Evolutionary conservation across 2,113 vertebrate species (phyloP), one percentile per base, ranked within the genome.

Genomic region (Platysteira castanea): DNA sequence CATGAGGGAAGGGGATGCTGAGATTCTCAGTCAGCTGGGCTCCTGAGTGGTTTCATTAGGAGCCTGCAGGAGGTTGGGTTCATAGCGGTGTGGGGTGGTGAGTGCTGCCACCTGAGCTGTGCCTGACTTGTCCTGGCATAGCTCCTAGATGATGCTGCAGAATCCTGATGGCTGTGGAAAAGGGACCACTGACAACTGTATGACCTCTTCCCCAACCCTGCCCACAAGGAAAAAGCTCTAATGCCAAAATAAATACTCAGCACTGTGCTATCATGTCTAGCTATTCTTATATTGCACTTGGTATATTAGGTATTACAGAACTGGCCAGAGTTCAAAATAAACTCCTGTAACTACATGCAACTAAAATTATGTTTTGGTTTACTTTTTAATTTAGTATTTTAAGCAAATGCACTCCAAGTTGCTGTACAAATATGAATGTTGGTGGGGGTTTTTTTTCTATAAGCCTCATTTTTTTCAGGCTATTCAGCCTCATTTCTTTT

Each of bases 361-460:
- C 78, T 79, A 79, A 96, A 97, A 80, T 90, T 69, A 78, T 54
- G 53, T 37, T 76, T 84, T 61, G 31, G 68, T 93, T 86, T 76
- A 79, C 50, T 64, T 91, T 95, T 96, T 90, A 79, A 85, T 90
- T 91, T 85, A 76, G 49, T 82, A 46, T 91, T 95, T 87, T 93
- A 93, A 83, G 78, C 44, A 91, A 89, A 79, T 79, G 53, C 59
- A 69, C 46, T 79, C n/a, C 13, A 82, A n/a, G n/a, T 91, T 87
- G 57, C 61, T 85, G 28, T 79, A 91, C 41, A 83, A 80, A 83
- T 89, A 75, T 24, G 31, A 82, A 79, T 84, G 68, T 78, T 59
- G 57, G 24, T 84, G 50, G 9, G 2, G 0, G 1, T 37, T n/a
- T 73, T 73, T 79, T 88, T 73, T 46, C 33, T 70, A 4, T 65